Evolutionary conservation across 1,140 invertebrate genomes (phyloP).

Genomic region (Dermatophagoides farinae): DNA sequence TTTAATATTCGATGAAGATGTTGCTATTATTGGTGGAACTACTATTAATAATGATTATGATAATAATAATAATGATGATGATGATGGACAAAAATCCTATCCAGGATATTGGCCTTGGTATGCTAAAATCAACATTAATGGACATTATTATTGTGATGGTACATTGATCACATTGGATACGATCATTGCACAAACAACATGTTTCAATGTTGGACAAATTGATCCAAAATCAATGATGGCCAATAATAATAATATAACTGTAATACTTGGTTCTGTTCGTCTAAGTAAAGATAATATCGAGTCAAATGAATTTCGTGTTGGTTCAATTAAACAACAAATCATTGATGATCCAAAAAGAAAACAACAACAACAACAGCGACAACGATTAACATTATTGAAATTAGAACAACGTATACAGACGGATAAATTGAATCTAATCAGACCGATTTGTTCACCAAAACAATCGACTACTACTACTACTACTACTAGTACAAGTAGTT

Average conservation of each 20-base stretch:
- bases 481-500: no score
- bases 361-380: no score
- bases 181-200: neutral
- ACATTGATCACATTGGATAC: neutral
- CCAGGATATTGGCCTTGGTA: conserved; percentile 5
- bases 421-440: no score
- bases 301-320: neutral
- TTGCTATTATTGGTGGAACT: neutral
- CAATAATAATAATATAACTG: neutral
- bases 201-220: neutral
- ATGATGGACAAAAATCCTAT: neutral
- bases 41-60: neutral
- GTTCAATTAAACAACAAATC: no score
- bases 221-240: no score
- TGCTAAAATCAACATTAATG: conserved; percentile 2
- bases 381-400: no score
- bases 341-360: no score
- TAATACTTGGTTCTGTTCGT: neutral
- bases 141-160: conserved; percentile 1
- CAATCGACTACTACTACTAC: no score
- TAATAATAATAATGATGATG: neutral
- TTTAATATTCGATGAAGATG: neutral
- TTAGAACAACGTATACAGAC: no score
- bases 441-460: no score
- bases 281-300: neutral